phyloP scores from a whole-genome alignment of 2,888 invertebrate species.

The Rugalucina vietnamica region DNA sequence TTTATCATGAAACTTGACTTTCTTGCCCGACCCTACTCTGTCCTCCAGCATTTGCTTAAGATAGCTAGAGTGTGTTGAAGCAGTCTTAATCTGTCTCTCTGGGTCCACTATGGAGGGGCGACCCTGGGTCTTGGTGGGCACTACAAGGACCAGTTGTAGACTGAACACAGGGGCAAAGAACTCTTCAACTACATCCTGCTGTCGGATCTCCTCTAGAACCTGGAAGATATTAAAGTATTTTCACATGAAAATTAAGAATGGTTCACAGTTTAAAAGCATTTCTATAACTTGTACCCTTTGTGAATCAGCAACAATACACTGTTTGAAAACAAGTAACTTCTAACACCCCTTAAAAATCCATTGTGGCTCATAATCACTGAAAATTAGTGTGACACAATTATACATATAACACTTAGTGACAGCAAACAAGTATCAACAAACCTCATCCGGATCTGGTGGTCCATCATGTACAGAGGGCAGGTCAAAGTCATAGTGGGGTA shows the following conservation, averaged over 20 bases:
- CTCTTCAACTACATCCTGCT: conserved; percentile 78
- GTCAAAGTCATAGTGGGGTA: conserved; percentile 82
- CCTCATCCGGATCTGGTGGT: conserved; percentile 80
- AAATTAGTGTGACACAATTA: too few relatives aligned
- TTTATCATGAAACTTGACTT: conserved; percentile 67
- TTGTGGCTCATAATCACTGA: too few relatives aligned
- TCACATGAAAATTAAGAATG: too few relatives aligned
- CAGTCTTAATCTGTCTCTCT: conserved; percentile 26
- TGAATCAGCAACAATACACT: too few relatives aligned
- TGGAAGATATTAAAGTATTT: too few relatives aligned
- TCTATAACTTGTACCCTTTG: too few relatives aligned
- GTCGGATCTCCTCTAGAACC: conserved; percentile 80
- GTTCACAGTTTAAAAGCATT: too few relatives aligned
- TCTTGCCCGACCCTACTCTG: conserved; percentile 51
- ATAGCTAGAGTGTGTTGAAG: conserved; percentile 42
- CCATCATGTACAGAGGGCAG: conserved; percentile 70
- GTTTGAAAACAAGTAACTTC: too few relatives aligned
- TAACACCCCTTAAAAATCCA: too few relatives aligned
- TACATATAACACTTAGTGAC: too few relatives aligned
- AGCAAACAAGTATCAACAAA: too few relatives aligned
- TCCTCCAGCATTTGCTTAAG: conserved; percentile 56
- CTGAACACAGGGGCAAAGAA: conserved; percentile 77
- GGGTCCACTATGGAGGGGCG: background rate
- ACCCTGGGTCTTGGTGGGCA: conserved; percentile 53
- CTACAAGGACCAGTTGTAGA: conserved; percentile 78